Conservation (phyloP, 2,113 vertebrate genomes). For the Synchiropus splendidus region DNA sequence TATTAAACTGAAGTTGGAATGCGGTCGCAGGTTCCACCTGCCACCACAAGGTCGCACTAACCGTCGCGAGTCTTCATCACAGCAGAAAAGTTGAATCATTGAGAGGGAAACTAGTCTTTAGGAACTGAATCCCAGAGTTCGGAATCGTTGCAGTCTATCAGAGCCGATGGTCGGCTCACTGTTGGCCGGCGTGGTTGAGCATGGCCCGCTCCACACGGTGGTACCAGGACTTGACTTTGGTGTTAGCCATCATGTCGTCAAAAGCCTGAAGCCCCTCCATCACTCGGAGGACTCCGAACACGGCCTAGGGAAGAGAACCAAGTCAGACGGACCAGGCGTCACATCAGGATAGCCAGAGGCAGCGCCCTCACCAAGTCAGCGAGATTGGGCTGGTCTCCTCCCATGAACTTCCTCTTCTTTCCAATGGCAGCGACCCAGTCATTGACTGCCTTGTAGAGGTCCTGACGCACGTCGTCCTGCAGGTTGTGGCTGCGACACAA, state of each 20-base stretch:
- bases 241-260: conserved; percentile 87
- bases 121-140: not conserved
- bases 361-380: conserved; percentile 84
- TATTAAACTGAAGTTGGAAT: no score
- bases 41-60: no score
- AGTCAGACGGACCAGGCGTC: no score
- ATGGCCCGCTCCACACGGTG: conserved; percentile 72
- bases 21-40: no score
- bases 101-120: no score
- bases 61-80: no score
- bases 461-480: conserved; percentile 80
- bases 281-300: conserved; percentile 88
- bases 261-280: conserved; percentile 94
- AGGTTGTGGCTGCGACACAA: conserved; percentile 73
- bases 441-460: conserved; percentile 84
- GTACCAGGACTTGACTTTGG: conserved; percentile 85
- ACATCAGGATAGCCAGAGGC: not conserved
- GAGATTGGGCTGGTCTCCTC: conserved; percentile 82
- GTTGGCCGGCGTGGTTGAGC: conserved; percentile 32
- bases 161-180: conserved; percentile 7
- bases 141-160: no score
- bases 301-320: conserved; percentile 63
- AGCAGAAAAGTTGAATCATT: no score
- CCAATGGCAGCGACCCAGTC: conserved; percentile 87
- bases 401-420: conserved; percentile 84